phyloP scores from a whole-genome alignment of 2,113 vertebrate species.

The Ploceus nigricollis region DNA sequence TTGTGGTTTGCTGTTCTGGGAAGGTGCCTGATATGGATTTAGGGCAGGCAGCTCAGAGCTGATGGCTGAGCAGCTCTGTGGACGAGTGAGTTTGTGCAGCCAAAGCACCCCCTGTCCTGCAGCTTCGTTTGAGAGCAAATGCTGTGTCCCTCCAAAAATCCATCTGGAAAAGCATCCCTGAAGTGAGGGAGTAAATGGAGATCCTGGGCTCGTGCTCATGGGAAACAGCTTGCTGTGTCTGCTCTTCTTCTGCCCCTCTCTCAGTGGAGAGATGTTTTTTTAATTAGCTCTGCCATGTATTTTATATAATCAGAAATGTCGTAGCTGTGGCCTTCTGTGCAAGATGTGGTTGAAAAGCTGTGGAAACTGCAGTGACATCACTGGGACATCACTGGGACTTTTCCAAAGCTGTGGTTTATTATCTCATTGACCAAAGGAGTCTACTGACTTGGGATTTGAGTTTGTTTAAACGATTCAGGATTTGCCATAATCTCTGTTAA shows the following conservation, averaged over 20 bases:
- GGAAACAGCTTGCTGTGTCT: background rate
- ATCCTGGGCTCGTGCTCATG: background rate
- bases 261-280: background rate
- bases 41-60: background rate
- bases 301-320: background rate
- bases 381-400: background rate
- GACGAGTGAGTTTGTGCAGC: fast-evolving
- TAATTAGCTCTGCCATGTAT: background rate
- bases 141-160: background rate
- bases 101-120: background rate
- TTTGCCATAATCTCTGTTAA: background rate
- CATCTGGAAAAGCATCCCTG: background rate
- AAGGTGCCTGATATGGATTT: background rate
- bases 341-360: background rate
- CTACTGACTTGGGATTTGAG: background rate
- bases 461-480: background rate
- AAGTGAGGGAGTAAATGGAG: background rate
- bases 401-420: conserved; percentile 18
- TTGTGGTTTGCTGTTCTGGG: background rate
- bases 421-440: conserved; percentile 38
- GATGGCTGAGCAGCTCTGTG: background rate
- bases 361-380: conserved; percentile 20
- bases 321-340: background rate
- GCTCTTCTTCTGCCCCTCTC: background rate
- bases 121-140: background rate